phyloP scores from a whole-genome alignment of 2,797 vertebrate genomes.

The Pipistrellus pygmaeus region DNA sequence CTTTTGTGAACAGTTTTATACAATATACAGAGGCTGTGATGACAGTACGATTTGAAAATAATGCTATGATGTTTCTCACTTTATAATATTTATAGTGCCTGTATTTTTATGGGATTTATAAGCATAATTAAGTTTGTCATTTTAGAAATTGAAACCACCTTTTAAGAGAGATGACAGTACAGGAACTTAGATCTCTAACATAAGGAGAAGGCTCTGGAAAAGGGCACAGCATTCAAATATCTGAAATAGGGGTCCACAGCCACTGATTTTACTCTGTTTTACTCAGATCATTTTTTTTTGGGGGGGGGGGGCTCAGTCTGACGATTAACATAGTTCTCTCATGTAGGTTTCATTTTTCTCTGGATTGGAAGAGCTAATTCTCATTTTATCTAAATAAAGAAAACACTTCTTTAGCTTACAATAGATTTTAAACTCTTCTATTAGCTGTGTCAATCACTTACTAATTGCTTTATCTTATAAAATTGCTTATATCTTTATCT shows the following conservation, averaged over 20 bases:
- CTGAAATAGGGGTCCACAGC: not conserved
- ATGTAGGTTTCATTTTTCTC: not conserved
- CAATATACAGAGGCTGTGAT: not conserved
- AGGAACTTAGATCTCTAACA: constrained; percentile 18
- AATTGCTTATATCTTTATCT: not conserved
- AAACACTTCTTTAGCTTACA: constrained; percentile 76
- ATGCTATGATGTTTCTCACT: not conserved
- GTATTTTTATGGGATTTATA: not conserved
- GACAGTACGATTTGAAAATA: not conserved
- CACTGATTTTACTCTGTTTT: constrained; percentile 21
- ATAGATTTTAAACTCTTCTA: constrained; percentile 70
- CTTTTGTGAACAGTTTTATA: not conserved
- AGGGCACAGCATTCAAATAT: not conserved
- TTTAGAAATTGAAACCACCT: not conserved
- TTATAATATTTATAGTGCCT: not conserved
- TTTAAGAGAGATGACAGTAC: not conserved
- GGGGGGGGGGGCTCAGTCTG: constrained; percentile 11
- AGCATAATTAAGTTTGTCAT: not conserved
- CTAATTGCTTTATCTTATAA: constrained; percentile 22
- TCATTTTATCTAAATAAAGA: constrained; percentile 69
- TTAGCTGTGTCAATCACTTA: constrained; percentile 70
- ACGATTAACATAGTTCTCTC: not conserved
- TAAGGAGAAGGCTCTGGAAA: not conserved
- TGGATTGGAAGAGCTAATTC: constrained; percentile 70
- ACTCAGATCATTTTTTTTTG: not conserved